Conservation (phyloP, 2,888 invertebrate species). For the Noctua janthe region DNA sequence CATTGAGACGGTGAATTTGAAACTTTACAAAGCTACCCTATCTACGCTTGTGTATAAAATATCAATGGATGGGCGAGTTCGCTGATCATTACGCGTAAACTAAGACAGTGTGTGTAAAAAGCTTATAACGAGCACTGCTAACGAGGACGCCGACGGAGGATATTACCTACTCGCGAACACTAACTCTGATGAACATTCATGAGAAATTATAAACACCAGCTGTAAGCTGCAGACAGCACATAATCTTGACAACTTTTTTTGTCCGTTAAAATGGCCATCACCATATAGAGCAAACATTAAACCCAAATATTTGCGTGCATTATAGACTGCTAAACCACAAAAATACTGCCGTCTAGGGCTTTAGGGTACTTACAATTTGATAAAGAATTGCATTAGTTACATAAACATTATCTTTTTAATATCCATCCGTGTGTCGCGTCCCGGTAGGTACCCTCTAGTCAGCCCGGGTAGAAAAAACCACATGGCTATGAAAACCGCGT, state of each 20-base stretch:
- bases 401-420: constrained; percentile 5
- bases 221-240: neutral
- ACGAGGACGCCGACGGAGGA: constrained; percentile 28
- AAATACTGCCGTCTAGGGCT: neutral
- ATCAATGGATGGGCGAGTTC: constrained; percentile 75
- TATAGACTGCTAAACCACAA: neutral
- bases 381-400: neutral
- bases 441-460: constrained; percentile 36
- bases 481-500: constrained; percentile 63
- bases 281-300: neutral
- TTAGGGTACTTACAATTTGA: neutral
- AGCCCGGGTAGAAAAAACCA: constrained; percentile 61
- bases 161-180: constrained; percentile 13
- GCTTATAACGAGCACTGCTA: constrained; percentile 59
- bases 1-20: constrained; percentile 76
- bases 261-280: neutral
- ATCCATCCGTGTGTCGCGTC: neutral
- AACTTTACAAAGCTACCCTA: constrained; percentile 84
- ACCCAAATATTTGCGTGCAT: neutral
- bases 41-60: constrained; percentile 85
- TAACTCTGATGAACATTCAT: constrained; percentile 1
- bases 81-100: constrained; percentile 66
- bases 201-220: neutral
- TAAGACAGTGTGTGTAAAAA: constrained; percentile 62
- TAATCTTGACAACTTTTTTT: neutral